Base-by-base conservation (phyloP, 2,797 vertebrate species). In the Leuciscus waleckii region DNA sequence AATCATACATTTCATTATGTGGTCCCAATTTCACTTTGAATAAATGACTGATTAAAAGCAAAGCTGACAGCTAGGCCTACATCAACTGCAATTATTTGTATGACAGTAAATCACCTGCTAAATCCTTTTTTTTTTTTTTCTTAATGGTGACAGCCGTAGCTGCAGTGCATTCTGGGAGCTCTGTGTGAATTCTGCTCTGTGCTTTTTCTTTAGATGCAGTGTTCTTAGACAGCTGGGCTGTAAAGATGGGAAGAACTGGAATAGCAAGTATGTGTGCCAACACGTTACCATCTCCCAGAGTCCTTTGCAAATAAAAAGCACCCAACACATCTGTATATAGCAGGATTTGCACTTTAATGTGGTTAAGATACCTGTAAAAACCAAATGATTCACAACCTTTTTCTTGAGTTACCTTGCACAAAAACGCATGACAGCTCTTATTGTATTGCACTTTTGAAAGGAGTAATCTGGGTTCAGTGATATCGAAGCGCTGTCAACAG, bases 211-310 rank as follows among this genome's bases (percentile, higher is more conserved):
- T 80, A 97, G 96, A 92, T 97, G 96, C 95, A 97, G 96, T 90
- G 96, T 97, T 93, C 96, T 97, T 91, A 94, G 96, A 92, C 96
- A 97, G 85, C 93, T 97, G 92, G 96, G 96, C 91, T 97, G 95
- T 94, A 97, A 97, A 95, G 96, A 97, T 95, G 95, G 96, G 87
- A 97, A 97, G 93, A 97, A 96, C 95, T 97, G 96, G 96, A 97
- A 96, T 91, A 96, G 93, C 96, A 97, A 95, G 96, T 97, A 95
- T 92, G 96, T 94, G 89, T 70, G 29, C 82, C 29, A 54, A 39
- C 41, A 26, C 39, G 49, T 69, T 83, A 39, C 77, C 43, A 21
- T 29, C 39, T 83, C 49, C 39, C 35, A 70, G 37, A 70, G 10
- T 49, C 21, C 54, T 82, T 61, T 26, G n/a, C n/a, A 82, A 46